Percentiles rank a stretch among this genome's conserved stretches.
phyloP scores from a whole-genome alignment of 2,888 invertebrate genomes.

The Macrophya annulata region DNA sequence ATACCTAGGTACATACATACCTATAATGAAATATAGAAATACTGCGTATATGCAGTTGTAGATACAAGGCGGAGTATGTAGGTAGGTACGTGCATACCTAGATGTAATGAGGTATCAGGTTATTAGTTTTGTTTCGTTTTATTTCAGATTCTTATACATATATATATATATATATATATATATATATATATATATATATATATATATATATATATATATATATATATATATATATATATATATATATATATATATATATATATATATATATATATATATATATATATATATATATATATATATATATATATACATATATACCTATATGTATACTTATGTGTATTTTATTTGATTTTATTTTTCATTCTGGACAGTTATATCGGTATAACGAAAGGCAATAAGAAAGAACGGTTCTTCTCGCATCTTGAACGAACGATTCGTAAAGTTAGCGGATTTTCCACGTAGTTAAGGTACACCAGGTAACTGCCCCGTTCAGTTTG shows the following conservation, averaged over 20 bases:
- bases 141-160: background rate
- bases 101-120: background rate
- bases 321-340: background rate
- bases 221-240: too few species aligned
- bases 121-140: background rate
- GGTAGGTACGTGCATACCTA: background rate
- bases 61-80: background rate
- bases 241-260: too few species aligned
- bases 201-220: too few species aligned
- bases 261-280: too few species aligned
- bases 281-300: too few species aligned
- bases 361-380: slow-evolving; percentile 7
- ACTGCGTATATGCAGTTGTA: background rate
- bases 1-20: background rate
- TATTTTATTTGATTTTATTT: slow-evolving; percentile 21
- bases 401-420: slow-evolving; percentile 37
- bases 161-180: too few species aligned
- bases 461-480: slow-evolving; percentile 24
- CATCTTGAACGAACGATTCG: slow-evolving; percentile 4
- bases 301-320: too few species aligned
- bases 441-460: slow-evolving; percentile 45
- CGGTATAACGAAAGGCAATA: slow-evolving; percentile 20
- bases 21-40: background rate
- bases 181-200: too few species aligned
- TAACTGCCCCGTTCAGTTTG: slow-evolving; percentile 43